Evolutionary conservation across 1,140 invertebrate genomes (phyloP).

Genomic region (Plutomurus gul): DNA sequence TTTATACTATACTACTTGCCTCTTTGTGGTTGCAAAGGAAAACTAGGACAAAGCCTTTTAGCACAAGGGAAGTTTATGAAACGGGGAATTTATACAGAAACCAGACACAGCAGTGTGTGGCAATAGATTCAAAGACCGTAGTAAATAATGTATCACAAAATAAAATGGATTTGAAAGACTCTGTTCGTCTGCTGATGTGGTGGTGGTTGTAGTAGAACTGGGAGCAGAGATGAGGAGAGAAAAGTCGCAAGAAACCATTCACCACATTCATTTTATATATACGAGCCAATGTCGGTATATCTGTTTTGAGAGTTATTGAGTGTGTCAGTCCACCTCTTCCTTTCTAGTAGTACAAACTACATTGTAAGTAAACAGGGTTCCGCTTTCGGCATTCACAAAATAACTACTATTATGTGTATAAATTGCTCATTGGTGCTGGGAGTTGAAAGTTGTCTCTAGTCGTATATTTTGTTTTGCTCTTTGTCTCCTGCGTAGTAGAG

Average conservation of each 20-base stretch:
- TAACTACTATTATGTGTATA: not conserved
- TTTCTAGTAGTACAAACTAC: not conserved
- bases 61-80: no score
- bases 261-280: constrained; percentile 19
- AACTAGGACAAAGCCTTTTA: no score
- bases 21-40: no score
- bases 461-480: no score
- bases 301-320: not conserved
- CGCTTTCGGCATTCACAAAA: not conserved
- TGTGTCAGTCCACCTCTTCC: constrained; percentile 6
- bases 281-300: constrained; percentile 2
- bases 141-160: not conserved
- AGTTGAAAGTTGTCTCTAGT: no score
- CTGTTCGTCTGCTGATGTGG: not conserved
- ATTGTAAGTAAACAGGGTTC: not conserved
- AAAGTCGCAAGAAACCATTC: constrained; percentile 21
- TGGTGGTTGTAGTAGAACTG: not conserved
- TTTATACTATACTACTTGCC: no score
- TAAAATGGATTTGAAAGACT: not conserved
- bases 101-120: no score
- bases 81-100: no score
- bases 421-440: not conserved
- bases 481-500: no score
- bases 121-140: not conserved
- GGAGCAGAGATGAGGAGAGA: not conserved